Base-by-base conservation (phyloP, 2,113 vertebrate genomes). In the Limnothrissa miodon region DNA sequence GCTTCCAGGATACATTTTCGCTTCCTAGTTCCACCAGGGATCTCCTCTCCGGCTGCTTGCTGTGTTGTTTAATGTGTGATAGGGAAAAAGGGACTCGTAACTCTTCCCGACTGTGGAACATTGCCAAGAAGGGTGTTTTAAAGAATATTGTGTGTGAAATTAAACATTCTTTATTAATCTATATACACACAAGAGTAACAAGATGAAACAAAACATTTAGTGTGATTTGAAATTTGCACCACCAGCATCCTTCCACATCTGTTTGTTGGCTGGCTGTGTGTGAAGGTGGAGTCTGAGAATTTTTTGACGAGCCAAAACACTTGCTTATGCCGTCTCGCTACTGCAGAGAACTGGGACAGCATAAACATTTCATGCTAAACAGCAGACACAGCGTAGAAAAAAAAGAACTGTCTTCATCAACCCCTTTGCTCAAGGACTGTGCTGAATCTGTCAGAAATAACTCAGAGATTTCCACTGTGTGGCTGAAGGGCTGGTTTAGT, bases 381-480 rank as follows among this genome's bases (percentile, higher is more conserved):
- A 74, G 66, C 13, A 74, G 62, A 70, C 62, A 70, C 2, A 11
- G 59, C n/a, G 29, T 1, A 1, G n/a, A 13, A 36, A 36, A 15
- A 56, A 5, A 23, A 13, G 2, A 29, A 7, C 62, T 53, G 51
- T 33, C 62, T 33, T 70, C 62, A 36, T 70, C 62, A 36, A 36
- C 66, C 13, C 66, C 13, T 74, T n/a, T 11, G 29, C 66, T 33
- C 33, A 74, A 74, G 33, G 66, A 74, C 66, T 74, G 66, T 36
- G 66, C 66, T 74, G 33, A 36, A 74, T 74, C 29, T 74, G 66
- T 74, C 66, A 39, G 59, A 74, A 74, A 74, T 74, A 74, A 33
- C 25, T 33, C 29, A 15, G 66, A 74, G 33, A 15, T 39, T 74
- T 15, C 36, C 1, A 1, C 17, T 53, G 46, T 62, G n/a, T 29